Evolutionary conservation across 2,888 invertebrate species (phyloP).

Genomic region (Cecidostiba fungosa): DNA sequence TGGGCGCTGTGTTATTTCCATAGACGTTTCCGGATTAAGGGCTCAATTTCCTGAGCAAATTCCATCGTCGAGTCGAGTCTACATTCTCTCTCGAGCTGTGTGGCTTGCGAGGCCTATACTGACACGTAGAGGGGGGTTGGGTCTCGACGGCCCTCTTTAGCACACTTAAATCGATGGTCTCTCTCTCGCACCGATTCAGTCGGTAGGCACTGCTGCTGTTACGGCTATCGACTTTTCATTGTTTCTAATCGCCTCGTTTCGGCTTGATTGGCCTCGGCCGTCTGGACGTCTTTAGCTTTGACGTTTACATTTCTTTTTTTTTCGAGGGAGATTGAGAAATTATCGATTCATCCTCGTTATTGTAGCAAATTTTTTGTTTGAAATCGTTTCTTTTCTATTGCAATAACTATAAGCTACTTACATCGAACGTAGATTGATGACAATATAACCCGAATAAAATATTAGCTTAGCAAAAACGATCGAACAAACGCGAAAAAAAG

Average conservation of each 20-base stretch:
- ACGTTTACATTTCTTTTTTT: neutral
- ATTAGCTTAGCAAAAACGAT: no score
- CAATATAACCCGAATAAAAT: no score
- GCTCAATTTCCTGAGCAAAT: conserved; percentile 68
- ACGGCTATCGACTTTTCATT: conserved; percentile 23
- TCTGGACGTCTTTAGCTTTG: neutral
- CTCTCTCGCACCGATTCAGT: no score
- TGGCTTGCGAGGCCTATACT: conserved; percentile 5
- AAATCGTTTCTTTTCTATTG: no score
- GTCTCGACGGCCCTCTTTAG: neutral
- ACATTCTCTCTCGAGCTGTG: conserved; percentile 4
- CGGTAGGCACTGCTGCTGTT: neutral
- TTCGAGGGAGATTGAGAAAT: neutral
- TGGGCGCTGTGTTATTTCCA: conserved; percentile 52
- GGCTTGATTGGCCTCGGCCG: neutral
- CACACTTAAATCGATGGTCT: conserved; percentile 37
- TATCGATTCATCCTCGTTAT: neutral
- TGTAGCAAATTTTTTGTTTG: no score
- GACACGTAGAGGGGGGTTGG: neutral
- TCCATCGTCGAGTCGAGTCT: conserved; percentile 57
- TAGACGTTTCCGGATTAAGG: conserved; percentile 68
- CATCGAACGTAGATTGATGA: no score
- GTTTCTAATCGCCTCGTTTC: conserved; percentile 28
- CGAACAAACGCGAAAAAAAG: neutral
- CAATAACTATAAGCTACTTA: no score